A percentile compares a stretch with the other conserved stretches of the same genome.
These are phyloP conservation scores for Chrysotoxum bicinctum DNA, from an alignment of 2,888 invertebrate genomes.

Conservation along the genomic window DNA sequence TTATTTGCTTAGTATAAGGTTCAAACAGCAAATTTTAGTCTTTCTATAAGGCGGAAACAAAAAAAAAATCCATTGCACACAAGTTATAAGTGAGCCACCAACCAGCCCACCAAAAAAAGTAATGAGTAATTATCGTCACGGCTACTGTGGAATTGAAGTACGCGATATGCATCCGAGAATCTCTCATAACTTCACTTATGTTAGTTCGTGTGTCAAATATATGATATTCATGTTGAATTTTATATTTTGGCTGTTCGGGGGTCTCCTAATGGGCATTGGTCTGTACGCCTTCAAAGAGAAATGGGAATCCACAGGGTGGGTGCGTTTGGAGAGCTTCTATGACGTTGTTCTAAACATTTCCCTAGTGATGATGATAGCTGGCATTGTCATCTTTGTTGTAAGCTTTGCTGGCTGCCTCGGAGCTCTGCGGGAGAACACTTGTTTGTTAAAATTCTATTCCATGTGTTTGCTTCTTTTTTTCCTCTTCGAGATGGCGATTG, in stretches of 20 bases:
- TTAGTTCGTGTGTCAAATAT: conserved; percentile 81
- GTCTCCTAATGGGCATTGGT: conserved; percentile 92
- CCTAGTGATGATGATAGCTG: conserved; percentile 93
- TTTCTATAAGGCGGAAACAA: conserved; percentile 27
- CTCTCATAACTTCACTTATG: conserved; percentile 81
- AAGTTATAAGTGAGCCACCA: conserved; percentile 30
- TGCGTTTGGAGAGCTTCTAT: conserved; percentile 92
- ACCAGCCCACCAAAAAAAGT: conserved; percentile 48
- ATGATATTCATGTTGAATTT: conserved; percentile 81
- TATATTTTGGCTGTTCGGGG: conserved; percentile 91
- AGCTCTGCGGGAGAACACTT: conserved; percentile 91
- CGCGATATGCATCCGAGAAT: conserved; percentile 78
- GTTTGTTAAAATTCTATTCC: conserved; percentile 95
- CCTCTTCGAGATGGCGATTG: conserved; percentile 94
- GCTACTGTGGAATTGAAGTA: conserved; percentile 79
- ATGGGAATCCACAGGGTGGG: conserved; percentile 93
- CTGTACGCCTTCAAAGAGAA: conserved; percentile 96
- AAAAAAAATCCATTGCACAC: conserved; percentile 18
- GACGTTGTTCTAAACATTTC: conserved; percentile 95
- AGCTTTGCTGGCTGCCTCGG: conserved; percentile 96
- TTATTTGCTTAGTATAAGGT: not conserved
- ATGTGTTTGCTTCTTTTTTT: conserved; percentile 93
- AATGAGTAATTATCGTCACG: conserved; percentile 81
- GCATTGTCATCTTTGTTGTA: conserved; percentile 94
- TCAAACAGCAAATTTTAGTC: conserved; percentile 6